Base-by-base conservation (phyloP, 1,140 invertebrate genomes). In the Pissodes strobi region DNA sequence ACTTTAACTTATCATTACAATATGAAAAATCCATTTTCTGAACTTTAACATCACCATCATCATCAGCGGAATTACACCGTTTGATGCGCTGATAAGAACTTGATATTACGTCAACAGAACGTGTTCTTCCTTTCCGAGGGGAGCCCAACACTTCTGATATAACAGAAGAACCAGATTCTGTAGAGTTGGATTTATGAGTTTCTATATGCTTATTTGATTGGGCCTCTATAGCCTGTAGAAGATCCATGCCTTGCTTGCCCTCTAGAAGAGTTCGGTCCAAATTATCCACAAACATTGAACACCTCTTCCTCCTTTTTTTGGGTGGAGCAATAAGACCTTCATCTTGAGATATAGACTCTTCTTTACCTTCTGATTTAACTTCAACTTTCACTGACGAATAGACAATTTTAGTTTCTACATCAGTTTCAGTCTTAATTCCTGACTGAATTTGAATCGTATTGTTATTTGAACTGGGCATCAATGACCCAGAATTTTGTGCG, bases 201-300 rank as follows among this genome's bases (percentile, higher is more conserved):
- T 67, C 66, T 45, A 68, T 39, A 37, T 72, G 64, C 38, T 64
- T 71, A 56, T 70, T 76, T 17, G 72, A 69, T 66, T 75, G 71
- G 45, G 73, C 67, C 56, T 76, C 75, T 48, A 76, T 75, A 17
- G 72, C 74, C 18, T 73, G 69, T 38, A 76, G 56, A 17, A 75
- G 55, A 3, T 75, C 74, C 21, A 74, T 51, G 5, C 69, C 75
- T 59, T 70, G 60, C 38, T 76, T 76, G 8, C 72, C 72, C 59
- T 74, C 64, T 15, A 75, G 46, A 27, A 72, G 59, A 34, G 66
- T 56, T 61, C 71, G 67, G 63, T 75, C 69, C n/a, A 74, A 30
- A 38, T 69, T 51, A 5, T 70, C 67, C 23, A 68, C 61, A 46
- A 74, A 62, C 23, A 66, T 57, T 34, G 68, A 68, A 60, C 66